Evolutionary conservation across 1,140 invertebrate genomes (phyloP).

Genomic region (Cataglyphis hispanica): DNA sequence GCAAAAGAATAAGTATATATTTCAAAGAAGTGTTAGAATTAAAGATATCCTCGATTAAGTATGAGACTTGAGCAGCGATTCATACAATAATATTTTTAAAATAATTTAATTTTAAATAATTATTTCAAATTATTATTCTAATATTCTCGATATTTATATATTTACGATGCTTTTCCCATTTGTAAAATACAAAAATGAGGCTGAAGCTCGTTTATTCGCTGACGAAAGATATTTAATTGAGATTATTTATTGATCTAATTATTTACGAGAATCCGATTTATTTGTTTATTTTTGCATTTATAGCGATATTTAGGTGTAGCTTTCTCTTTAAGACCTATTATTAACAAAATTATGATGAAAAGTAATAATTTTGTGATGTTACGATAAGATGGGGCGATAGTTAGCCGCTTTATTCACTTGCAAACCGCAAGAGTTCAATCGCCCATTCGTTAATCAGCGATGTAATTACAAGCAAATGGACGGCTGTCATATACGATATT

Average conservation of each 20-base stretch:
- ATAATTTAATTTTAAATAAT: no score
- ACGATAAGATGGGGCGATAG: conserved; percentile 23
- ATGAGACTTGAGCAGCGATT: neutral
- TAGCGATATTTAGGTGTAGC: conserved; percentile 12
- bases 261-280: conserved; percentile 17
- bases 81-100: neutral
- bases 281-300: conserved; percentile 21
- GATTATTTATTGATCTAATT: conserved; percentile 24
- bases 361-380: conserved; percentile 42
- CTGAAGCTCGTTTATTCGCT: neutral
- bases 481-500: conserved; percentile 57
- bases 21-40: neutral
- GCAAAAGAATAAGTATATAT: neutral
- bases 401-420: no score
- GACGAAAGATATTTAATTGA: neutral
- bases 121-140: neutral
- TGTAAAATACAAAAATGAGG: neutral
- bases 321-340: conserved; percentile 27
- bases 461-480: conserved; percentile 28
- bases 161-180: neutral
- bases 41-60: neutral
- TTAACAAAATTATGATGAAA: conserved; percentile 33
- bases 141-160: neutral
- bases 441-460: conserved; percentile 48
- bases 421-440: neutral